phyloP scores from a whole-genome alignment of 2,888 invertebrate genomes.

The Trypoxylon attenuatum region DNA sequence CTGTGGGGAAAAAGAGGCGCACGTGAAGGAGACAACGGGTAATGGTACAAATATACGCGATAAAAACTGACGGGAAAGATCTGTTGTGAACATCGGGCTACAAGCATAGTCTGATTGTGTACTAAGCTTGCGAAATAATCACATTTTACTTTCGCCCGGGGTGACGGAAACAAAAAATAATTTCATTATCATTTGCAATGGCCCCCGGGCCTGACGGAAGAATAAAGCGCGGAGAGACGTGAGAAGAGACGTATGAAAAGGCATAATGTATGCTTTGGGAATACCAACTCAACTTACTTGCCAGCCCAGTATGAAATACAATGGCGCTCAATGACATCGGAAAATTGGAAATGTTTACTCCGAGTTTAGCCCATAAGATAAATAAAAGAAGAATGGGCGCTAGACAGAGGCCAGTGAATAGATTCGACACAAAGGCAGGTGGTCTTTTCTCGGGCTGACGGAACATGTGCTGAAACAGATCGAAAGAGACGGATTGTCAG shows the following conservation, averaged over 20 bases:
- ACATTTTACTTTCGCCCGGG: constrained; percentile 63
- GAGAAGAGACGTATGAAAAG: too few relatives aligned
- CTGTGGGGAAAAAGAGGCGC: constrained; percentile 75
- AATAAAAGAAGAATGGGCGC: constrained; percentile 89
- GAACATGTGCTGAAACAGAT: constrained; percentile 85
- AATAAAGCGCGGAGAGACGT: too few relatives aligned
- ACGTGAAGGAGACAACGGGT: background rate
- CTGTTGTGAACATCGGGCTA: constrained; percentile 69
- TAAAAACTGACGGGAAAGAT: background rate
- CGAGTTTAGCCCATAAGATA: constrained; percentile 89
- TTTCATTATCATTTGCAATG: too few relatives aligned
- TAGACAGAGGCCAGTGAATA: constrained; percentile 90
- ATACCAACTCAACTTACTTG: constrained; percentile 80
- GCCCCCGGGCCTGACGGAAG: too few relatives aligned
- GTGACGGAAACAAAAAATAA: too few relatives aligned
- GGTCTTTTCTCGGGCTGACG: constrained; percentile 94
- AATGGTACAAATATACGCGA: background rate
- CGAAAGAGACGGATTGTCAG: background rate
- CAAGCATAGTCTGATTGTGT: constrained; percentile 57
- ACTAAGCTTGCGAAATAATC: constrained; percentile 68
- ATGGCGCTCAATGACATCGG: constrained; percentile 87
- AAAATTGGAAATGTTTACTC: constrained; percentile 90
- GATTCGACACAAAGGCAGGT: constrained; percentile 88
- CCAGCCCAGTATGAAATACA: constrained; percentile 92
- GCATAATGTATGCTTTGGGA: constrained; percentile 24